Evolutionary conservation across 2,113 vertebrate genomes (phyloP), one percentile per base, ranked within the genome.

Genomic region (Origma solitaria): DNA sequence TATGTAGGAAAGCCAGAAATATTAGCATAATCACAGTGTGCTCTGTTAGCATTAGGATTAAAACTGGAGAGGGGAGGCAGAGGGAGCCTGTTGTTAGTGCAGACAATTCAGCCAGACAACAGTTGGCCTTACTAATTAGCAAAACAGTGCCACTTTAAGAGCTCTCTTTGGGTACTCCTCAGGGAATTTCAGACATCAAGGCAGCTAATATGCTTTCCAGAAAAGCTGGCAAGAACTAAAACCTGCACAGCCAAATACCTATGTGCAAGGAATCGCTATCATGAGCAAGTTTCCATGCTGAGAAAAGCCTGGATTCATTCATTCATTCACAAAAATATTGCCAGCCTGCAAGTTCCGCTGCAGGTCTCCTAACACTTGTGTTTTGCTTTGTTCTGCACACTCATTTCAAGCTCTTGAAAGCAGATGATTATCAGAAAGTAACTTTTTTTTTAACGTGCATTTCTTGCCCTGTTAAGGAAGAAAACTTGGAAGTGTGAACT

Each of bases 11-110:
- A 95, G 95, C 85, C 94, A 98, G 87, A 66, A 81, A 83, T 90
- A 97, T 98, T 97, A 97, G 92, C 97, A 97, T 97, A 97, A 97
- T 96, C 96, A 94, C 95, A 96, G 92, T 80, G 95, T 84, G 92
- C 94, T 97, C 94, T 68, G 90, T 93, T 92, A 97, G 93, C 93
- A 95, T 92, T 71, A 71, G 85, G 86, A 97, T 90, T 95, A 95
- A 93, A 96, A 97, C 68, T 89, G 86, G 82, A 51, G 72, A 58
- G 77, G 35, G 40, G 37, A 94, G 65, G 37, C 62, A 94, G 93
- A 87, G 84, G 68, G 79, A 94, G 80, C 42, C 57, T 20, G 27
- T 96, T 95, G 72, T 96, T 95, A 94, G 77, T 56, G 86, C 56
- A 75, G 50, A 83, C 61, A 82, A 90, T 92, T 94, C 96, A 96